phyloP scores from a whole-genome alignment of 2,113 vertebrate genomes.

The Vidua chalybeata region DNA sequence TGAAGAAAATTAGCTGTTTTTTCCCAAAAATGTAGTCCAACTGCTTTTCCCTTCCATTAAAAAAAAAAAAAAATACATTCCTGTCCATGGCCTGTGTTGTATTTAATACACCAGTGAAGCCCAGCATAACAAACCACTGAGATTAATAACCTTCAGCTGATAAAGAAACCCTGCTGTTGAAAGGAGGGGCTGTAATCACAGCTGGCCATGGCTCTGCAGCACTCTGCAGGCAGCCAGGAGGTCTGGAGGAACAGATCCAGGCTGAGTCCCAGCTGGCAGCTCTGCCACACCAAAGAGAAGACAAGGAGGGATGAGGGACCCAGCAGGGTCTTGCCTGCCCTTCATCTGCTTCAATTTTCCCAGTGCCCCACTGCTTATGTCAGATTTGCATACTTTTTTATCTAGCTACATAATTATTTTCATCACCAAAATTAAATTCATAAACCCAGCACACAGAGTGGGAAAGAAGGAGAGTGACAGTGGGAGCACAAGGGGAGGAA shows the following conservation, averaged over 20 bases:
- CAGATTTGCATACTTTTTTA: not conserved
- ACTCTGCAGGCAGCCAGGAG: not conserved
- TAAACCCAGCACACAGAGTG: not conserved
- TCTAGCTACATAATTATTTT: not conserved
- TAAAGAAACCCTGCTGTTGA: not conserved
- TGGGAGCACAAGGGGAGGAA: not conserved
- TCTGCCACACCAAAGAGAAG: not conserved
- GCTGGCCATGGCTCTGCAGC: not conserved
- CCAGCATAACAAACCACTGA: not conserved
- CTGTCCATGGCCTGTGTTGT: rapidly evolving
- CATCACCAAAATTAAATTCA: not conserved
- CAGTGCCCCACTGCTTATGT: not conserved
- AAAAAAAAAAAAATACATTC: not conserved
- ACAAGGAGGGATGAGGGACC: not conserved
- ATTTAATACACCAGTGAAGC: not conserved
- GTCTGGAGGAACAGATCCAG: not conserved
- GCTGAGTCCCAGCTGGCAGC: not conserved
- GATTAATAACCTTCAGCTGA: not conserved
- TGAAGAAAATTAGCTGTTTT: not conserved
- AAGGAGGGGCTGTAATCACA: not conserved
- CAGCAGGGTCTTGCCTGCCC: not conserved
- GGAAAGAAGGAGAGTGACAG: not conserved
- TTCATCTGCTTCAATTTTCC: not conserved
- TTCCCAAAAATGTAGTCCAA: not conserved
- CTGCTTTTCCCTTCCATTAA: not conserved